Evolutionary conservation across 64 coral and sea anemone species (phyloP).

Genomic region (Montipora cactus): DNA sequence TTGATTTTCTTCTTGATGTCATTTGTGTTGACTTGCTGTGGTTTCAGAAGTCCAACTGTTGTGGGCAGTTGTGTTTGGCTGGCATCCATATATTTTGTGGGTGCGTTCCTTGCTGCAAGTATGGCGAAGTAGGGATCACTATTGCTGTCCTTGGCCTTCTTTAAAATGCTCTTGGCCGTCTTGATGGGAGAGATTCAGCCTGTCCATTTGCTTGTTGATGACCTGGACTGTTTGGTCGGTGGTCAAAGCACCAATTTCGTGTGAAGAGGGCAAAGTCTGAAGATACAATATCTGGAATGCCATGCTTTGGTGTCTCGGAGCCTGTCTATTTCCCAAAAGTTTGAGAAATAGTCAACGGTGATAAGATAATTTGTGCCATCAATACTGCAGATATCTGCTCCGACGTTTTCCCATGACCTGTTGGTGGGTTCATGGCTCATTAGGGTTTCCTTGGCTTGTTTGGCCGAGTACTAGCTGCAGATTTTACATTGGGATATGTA

Average conservation of each 20-base stretch:
- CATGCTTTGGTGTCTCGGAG: conserved; percentile 36
- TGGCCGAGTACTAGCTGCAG: not conserved
- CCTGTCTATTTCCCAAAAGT: conserved; percentile 59
- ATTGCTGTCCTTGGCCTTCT: conserved; percentile 32
- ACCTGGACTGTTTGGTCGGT: conserved; percentile 10
- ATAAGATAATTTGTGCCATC: conserved; percentile 50
- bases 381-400: conserved; percentile 28
- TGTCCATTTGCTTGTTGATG: conserved; percentile 49
- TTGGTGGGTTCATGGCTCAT: conserved; percentile 8
- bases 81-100: conserved; percentile 26
- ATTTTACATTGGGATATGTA: conserved; percentile 14
- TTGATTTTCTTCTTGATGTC: conserved; percentile 4
- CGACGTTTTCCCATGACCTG: conserved; percentile 49
- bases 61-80: conserved; percentile 55
- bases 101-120: conserved; percentile 54
- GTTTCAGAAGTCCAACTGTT: not conserved
- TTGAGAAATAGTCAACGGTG: conserved; percentile 47
- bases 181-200: conserved; percentile 54
- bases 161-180: conserved; percentile 25
- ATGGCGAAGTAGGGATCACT: conserved; percentile 39
- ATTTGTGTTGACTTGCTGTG: conserved; percentile 1
- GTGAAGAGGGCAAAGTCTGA: conserved; percentile 15
- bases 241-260: conserved; percentile 34
- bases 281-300: conserved; percentile 40
- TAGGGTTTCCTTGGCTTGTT: conserved; percentile 12